Evolutionary conservation across 2,888 invertebrate genomes (phyloP).

Genomic region (Epistrophella euchroma): DNA sequence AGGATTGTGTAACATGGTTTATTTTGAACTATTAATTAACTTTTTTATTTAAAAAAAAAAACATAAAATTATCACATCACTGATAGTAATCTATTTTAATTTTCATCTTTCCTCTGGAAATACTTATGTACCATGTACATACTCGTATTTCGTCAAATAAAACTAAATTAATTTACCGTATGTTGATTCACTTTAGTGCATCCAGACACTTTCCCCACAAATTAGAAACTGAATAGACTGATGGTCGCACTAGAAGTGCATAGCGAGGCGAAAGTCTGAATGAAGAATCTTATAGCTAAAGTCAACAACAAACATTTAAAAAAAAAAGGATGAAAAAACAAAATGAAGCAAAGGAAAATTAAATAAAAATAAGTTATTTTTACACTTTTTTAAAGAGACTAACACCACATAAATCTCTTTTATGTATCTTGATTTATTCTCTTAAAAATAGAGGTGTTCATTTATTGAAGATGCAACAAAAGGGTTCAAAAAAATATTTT

Average conservation of each 20-base stretch:
- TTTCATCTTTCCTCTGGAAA: neutral
- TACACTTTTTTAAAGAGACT: neutral
- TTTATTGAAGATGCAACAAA: too few species aligned
- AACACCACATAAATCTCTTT: too few species aligned
- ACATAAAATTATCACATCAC: neutral
- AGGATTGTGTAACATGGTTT: slow-evolving; percentile 3
- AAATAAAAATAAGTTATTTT: slow-evolving; percentile 2
- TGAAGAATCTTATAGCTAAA: slow-evolving; percentile 16
- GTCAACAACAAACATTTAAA: too few species aligned
- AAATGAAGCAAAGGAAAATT: neutral
- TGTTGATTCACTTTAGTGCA: neutral
- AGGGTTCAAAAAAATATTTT: too few species aligned
- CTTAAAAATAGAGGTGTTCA: too few species aligned
- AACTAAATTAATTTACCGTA: neutral
- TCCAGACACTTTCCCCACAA: slow-evolving; percentile 16
- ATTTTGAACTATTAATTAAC: neutral
- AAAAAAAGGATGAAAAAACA: neutral
- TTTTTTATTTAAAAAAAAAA: neutral
- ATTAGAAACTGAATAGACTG: neutral
- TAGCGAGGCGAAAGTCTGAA: slow-evolving; percentile 4
- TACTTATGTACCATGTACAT: too few species aligned
- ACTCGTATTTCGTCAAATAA: neutral
- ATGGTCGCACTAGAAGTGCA: neutral
- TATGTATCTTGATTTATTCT: too few species aligned
- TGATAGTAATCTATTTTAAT: neutral